A percentile compares a stretch with the other conserved stretches of the same genome.
These are phyloP conservation scores for Microplitis manilae DNA, from an alignment of 2,888 invertebrate species.

Conservation along the genomic window DNA sequence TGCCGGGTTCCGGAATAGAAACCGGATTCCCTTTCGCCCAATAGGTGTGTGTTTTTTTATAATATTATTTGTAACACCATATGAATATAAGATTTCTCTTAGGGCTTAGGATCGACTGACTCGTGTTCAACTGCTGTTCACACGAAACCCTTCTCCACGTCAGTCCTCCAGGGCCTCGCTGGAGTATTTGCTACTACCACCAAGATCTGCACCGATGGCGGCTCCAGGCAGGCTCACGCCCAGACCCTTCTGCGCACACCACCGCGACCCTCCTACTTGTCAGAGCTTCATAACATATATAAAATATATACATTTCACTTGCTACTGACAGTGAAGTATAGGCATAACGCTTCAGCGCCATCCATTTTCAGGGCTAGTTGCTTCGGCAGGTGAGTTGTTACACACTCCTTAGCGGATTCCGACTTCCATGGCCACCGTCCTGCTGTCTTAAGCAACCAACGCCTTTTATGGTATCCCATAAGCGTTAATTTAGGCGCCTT, in stretches of 20 bases:
- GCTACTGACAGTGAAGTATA: no score
- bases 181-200: slow-evolving; percentile 73
- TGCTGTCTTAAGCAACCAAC: slow-evolving; percentile 78
- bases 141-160: no score
- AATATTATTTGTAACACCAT: no score
- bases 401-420: slow-evolving; percentile 75
- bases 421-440: slow-evolving; percentile 85
- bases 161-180: no score
- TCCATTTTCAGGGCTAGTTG: slow-evolving; percentile 80
- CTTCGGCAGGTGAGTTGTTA: slow-evolving; percentile 78
- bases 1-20: no score
- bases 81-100: no score
- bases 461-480: slow-evolving; percentile 73
- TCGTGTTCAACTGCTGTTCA: no score
- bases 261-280: slow-evolving; percentile 59
- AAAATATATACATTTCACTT: no score
- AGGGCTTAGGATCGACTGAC: no score
- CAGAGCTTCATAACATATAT: no score
- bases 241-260: slow-evolving; percentile 72
- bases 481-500: slow-evolving; percentile 59
- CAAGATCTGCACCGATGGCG: slow-evolving; percentile 71
- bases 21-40: no score
- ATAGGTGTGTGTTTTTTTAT: no score
- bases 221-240: slow-evolving; percentile 71
- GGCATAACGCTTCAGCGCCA: slow-evolving; percentile 74